These are phyloP conservation scores for Chalcis sispes DNA, from an alignment of 2,888 invertebrate species.

Conservation along the genomic window DNA sequence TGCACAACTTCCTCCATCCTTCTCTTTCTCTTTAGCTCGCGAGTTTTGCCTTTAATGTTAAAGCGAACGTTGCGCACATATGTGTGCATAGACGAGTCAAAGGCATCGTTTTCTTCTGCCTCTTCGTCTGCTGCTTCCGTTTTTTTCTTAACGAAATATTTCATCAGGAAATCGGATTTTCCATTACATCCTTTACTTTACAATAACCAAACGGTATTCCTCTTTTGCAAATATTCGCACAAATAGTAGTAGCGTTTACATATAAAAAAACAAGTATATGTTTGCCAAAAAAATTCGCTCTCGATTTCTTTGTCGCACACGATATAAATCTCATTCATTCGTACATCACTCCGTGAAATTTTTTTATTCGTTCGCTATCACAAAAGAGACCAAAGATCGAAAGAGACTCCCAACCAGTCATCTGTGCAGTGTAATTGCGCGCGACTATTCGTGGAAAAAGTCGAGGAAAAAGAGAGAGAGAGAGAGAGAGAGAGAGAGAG, in stretches of 20 bases:
- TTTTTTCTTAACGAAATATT: slow-evolving; percentile 17
- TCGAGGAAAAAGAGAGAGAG: neutral
- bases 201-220: too few species aligned
- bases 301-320: too few species aligned
- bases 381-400: too few species aligned
- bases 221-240: neutral
- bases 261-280: too few species aligned
- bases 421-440: slow-evolving; percentile 38
- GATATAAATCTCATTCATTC: too few species aligned
- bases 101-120: neutral
- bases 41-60: neutral
- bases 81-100: neutral
- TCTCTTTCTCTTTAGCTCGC: neutral
- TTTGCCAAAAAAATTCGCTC: too few species aligned
- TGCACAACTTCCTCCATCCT: too few species aligned
- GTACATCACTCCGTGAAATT: too few species aligned
- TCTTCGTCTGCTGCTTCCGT: neutral
- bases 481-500: too few species aligned
- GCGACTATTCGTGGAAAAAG: slow-evolving; percentile 25
- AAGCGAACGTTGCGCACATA: neutral
- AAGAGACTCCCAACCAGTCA: slow-evolving; percentile 9
- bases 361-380: too few species aligned
- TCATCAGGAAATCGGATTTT: slow-evolving; percentile 6
- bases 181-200: neutral
- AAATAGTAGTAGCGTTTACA: too few species aligned